Evolutionary conservation across 2,888 invertebrate species (phyloP), one percentile per base, ranked within the genome.

Genomic region (Ptychoptera albimana): DNA sequence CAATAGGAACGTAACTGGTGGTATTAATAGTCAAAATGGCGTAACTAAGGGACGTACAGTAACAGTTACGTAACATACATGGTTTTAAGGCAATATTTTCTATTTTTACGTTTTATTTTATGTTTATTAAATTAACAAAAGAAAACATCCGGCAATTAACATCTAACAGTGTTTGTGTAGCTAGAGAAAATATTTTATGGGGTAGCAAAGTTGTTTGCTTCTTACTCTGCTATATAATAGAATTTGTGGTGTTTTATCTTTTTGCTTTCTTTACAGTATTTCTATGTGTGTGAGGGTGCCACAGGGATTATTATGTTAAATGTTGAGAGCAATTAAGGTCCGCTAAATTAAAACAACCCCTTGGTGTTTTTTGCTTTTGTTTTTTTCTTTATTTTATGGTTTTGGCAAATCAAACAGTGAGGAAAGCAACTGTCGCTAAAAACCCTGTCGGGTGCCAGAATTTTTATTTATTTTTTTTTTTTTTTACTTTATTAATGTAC

Each of bases 271-370:
- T n/a, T n/a, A 30, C 30, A 30, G 30, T 30, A 30, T 30, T 30
- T 30, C 30, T 9, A 30, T 32, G 9, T 32, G 11, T 32, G 9
- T 32, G 9, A 7, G 32, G 9, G 32, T 32, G n/a, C 32, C 32
- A 32, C 7, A 23, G 23, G 23, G 23, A 23, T 23, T 23, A 23
- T 23, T 23, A 23, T 23, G 23, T 23, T 23, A 5, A 23, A 23
- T 23, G 23, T 23, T 23, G 32, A 29, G 13, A 40, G 32, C 30
- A 40, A 40, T 32, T 32, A 40, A 40, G 38, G 37, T 41, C 37
- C 34, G 29, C 30, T 45, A 41, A 45, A 45, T 45, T 45, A 45
- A 38, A 37, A 42, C n/a, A 40, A 37, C 41, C 41, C 41, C 45
- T 41, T 38, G 15, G 15, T 13, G 44, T 36, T 32, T 16, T 23